Base-by-base conservation (phyloP, 2,113 vertebrate genomes). In the Electrona antarctica region DNA sequence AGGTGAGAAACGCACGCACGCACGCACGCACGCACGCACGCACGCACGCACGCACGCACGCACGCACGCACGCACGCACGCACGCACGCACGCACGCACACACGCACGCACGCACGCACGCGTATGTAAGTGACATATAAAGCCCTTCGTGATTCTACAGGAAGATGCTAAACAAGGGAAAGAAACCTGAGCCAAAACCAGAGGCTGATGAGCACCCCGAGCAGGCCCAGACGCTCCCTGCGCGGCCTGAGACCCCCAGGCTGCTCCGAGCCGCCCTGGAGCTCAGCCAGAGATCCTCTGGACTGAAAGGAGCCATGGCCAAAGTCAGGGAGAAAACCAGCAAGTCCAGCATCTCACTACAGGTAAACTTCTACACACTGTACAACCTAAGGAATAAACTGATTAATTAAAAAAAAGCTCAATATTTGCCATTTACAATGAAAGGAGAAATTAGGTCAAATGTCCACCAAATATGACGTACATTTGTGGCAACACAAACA, bases 81-180 rank as follows among this genome's bases (percentile, higher is more conserved):
- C 21, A 21, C 21, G 21, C 21, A 21, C 21, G 21, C 21, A 21
- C 21, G 21, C 21, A 21, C 21, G 21, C 21, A 21, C 21, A 21
- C 21, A 21, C 21, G 2, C 21, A 21, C 2, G 21, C 21, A 21
- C 21, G 2, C 21, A 21, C 21, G 21, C 21, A 21, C 21, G 21
- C 2, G 21, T 21, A 21, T 21, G 21, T 41, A 41, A 41, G 33
- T 41, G 33, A 10, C 57, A 7, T 12, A 11, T 33, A 11, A 8
- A 21, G 21, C 29, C 9, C 29, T 54, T 55, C 8, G 4, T 10
- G 33, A 71, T 33, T 79, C 66, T 33, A 57, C 74, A 99, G 98
- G 84, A 96, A 95, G 86, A 97, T 99, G 96, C 91, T 99, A 33
- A 93, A 82, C 28, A 95, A 77, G 50, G 94, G 93, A 85, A 95